These are phyloP conservation scores for Megaceryle maxima DNA, from an alignment of 2,113 vertebrate species.

Conservation along the genomic window DNA sequence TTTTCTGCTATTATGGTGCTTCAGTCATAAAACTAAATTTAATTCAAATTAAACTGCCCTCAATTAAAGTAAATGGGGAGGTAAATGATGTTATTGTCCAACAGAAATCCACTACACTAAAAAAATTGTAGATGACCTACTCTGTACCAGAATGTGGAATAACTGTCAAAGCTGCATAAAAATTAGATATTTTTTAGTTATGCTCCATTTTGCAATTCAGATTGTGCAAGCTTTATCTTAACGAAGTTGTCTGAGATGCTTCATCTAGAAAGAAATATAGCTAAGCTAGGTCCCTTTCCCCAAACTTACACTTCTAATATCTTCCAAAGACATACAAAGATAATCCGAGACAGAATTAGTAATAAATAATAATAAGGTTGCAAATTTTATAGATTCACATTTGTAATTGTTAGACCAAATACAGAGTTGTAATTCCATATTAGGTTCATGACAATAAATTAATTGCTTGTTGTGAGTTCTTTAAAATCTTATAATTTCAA, in stretches of 20 bases:
- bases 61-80: constrained; percentile 63
- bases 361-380: background rate
- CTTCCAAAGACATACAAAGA: background rate
- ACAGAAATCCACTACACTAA: constrained; percentile 47
- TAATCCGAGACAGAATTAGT: background rate
- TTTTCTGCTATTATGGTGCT: background rate
- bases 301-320: background rate
- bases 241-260: background rate
- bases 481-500: background rate
- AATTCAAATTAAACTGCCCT: constrained; percentile 52
- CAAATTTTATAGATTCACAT: background rate
- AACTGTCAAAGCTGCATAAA: constrained; percentile 51
- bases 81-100: constrained; percentile 39
- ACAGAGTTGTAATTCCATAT: background rate
- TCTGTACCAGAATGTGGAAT: background rate
- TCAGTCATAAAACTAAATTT: constrained; percentile 43
- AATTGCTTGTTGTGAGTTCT: background rate
- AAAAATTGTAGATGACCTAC: constrained; percentile 5
- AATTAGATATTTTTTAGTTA: constrained; percentile 11
- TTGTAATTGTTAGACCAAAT: background rate
- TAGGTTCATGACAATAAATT: background rate
- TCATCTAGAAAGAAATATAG: background rate
- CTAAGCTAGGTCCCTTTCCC: background rate
- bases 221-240: background rate
- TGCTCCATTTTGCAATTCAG: constrained; percentile 32